Conservation (phyloP, 1,140 invertebrate genomes). For the Amphibalanus amphitrite region DNA sequence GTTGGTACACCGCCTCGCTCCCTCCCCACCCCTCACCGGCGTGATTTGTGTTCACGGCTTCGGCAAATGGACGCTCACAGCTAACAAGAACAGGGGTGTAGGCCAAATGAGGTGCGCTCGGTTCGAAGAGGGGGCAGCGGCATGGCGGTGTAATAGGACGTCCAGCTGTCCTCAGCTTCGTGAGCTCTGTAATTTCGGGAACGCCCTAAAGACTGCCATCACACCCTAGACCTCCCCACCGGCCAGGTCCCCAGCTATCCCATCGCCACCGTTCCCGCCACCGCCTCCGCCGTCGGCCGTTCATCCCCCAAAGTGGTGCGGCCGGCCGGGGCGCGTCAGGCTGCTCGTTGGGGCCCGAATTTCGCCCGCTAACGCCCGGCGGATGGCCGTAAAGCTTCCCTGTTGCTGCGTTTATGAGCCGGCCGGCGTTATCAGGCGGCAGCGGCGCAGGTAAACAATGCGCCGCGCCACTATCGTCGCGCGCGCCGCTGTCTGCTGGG, state of each 20-base stretch:
- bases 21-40: no score
- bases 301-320: not conserved
- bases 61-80: not conserved
- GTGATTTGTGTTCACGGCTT: not conserved
- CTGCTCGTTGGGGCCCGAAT: not conserved
- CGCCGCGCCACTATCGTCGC: not conserved
- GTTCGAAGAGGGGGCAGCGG: no score
- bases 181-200: no score
- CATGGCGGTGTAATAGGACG: no score
- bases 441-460: not conserved
- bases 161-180: no score
- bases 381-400: not conserved
- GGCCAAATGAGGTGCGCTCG: no score
- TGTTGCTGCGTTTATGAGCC: slow-evolving; percentile 1
- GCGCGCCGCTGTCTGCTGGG: not conserved
- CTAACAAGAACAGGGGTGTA: no score
- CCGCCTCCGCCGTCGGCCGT: no score
- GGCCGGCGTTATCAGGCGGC: not conserved
- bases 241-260: no score
- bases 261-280: not conserved
- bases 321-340: not conserved
- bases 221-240: no score
- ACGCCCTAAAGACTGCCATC: no score
- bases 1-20: no score
- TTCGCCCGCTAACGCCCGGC: not conserved